phyloP scores from a whole-genome alignment of 2,113 vertebrate species.

The Astatoreochromis straeleni region DNA sequence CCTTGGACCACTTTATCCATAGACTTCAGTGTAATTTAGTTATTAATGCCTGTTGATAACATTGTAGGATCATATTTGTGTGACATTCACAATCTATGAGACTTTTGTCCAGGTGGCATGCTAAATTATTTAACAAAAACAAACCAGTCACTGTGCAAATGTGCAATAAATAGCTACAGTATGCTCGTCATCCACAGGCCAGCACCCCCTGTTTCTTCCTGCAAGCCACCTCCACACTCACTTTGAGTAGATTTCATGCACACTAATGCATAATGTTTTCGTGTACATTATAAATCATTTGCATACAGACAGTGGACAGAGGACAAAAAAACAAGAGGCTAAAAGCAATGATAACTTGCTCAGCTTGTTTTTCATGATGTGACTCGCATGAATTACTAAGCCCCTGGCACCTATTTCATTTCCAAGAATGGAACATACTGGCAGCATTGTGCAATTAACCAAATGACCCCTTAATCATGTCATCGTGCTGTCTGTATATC shows the following conservation, averaged over 20 bases:
- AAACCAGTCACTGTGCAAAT: conserved; percentile 2
- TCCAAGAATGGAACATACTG: conserved; percentile 39
- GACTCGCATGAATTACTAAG: conserved; percentile 35
- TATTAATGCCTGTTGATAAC: conserved; percentile 52
- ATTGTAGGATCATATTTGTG: background rate
- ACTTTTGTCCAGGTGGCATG: background rate
- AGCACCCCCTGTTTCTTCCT: background rate
- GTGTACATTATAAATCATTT: conserved; percentile 36
- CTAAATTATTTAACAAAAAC: conserved; percentile 19
- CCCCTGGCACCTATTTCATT: conserved; percentile 41
- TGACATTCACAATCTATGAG: background rate
- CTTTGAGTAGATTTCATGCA: background rate
- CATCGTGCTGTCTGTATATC: conserved; percentile 46
- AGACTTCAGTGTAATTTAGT: conserved; percentile 35
- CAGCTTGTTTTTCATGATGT: conserved; percentile 38
- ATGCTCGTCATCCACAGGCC: background rate
- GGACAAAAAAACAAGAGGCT: background rate
- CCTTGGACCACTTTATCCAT: conserved; percentile 10
- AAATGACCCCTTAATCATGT: conserved; percentile 66
- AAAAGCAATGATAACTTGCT: conserved; percentile 51
- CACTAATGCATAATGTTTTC: background rate
- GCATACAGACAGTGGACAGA: conserved; percentile 12
- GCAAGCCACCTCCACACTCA: background rate
- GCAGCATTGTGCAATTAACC: conserved; percentile 64
- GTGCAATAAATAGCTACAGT: background rate